A percentile compares a stretch with the other conserved stretches of the same genome.
Conservation (phyloP, 2,888 invertebrate genomes). For the Thalpophila matura region DNA sequence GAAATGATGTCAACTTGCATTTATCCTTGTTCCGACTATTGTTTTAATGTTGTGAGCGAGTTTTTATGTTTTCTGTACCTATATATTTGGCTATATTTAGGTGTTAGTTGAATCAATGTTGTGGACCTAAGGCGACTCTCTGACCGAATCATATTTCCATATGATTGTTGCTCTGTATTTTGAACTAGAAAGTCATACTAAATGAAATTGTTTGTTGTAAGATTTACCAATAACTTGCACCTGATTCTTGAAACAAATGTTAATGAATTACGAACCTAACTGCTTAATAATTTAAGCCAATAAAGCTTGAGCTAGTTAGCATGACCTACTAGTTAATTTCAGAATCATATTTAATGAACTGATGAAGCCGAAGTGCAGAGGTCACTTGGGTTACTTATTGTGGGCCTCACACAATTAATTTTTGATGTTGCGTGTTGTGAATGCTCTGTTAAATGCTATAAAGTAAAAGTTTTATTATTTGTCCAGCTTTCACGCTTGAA, state of each 20-base stretch:
- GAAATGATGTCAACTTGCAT: conserved; percentile 51
- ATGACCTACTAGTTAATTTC: conserved; percentile 9
- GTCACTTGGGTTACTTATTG: conserved; percentile 10
- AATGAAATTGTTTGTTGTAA: neutral
- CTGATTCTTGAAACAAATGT: neutral
- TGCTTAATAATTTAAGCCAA: conserved; percentile 19
- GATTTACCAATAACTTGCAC: neutral
- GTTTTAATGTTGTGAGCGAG: neutral
- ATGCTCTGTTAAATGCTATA: no score
- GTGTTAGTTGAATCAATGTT: no score
- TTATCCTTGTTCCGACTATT: conserved; percentile 2
- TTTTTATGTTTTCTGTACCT: neutral
- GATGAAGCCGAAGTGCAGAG: conserved; percentile 5
- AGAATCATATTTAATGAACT: conserved; percentile 22
- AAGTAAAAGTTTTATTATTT: no score
- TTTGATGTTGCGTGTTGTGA: no score
- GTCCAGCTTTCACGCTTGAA: no score
- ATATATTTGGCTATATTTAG: no score
- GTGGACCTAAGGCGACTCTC: no score
- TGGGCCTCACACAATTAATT: no score
- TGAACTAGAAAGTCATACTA: neutral
- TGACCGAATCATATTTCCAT: neutral
- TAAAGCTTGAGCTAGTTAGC: neutral
- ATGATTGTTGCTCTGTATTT: neutral
- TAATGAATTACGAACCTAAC: conserved; percentile 6